These are phyloP conservation scores for Sebastes minor DNA, from an alignment of 2,797 vertebrate species.

Conservation along the genomic window DNA sequence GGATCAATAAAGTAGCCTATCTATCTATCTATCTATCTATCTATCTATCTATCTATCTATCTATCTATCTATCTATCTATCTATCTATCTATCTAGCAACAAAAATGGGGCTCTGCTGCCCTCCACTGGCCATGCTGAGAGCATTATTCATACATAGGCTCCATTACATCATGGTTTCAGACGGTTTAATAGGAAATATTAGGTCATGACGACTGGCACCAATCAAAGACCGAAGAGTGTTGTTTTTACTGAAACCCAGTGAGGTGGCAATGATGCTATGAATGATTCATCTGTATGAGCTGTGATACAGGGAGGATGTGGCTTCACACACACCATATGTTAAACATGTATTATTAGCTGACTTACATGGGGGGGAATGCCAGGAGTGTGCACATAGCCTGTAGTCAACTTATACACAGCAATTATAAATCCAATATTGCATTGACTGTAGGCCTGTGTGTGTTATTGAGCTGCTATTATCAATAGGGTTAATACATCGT, in stretches of 20 bases:
- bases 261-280: constrained; percentile 39
- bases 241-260: constrained; percentile 47
- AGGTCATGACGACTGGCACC: constrained; percentile 72
- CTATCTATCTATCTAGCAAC: no score
- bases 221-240: constrained; percentile 58
- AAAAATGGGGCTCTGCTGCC: constrained; percentile 59
- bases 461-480: neutral
- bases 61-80: no score
- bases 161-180: constrained; percentile 76
- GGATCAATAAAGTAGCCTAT: no score
- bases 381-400: constrained; percentile 2
- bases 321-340: constrained; percentile 38
- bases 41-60: no score
- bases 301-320: constrained; percentile 16
- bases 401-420: neutral
- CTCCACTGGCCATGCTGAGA: constrained; percentile 48
- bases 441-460: neutral
- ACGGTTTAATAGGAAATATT: constrained; percentile 71
- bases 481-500: neutral
- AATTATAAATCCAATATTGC: constrained; percentile 32
- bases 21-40: no score
- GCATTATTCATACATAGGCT: neutral
- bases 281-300: constrained; percentile 36
- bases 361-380: constrained; percentile 1
- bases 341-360: constrained; percentile 43